Evolutionary conservation across 2,888 invertebrate genomes (phyloP), one percentile per base, ranked within the genome.

Genomic region (Camptogramma bilineatum): DNA sequence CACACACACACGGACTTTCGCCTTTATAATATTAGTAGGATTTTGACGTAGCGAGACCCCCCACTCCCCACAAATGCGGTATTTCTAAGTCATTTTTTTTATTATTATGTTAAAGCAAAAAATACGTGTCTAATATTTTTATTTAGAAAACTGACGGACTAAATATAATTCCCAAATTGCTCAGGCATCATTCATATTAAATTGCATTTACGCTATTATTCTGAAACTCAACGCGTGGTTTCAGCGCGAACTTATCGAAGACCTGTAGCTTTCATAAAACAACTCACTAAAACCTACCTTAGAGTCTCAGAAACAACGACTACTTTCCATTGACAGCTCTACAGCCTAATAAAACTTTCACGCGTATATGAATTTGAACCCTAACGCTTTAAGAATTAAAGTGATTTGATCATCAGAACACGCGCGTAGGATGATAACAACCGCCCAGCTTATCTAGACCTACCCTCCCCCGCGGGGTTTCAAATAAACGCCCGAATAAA

Each of bases 201-300:
- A 77, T 76, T 47, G 65, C 74, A 77, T 48, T 73, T 81, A 69
- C 81, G 21, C 9, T 73, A 28, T 74, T 86, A 28, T 82, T 13
- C 70, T 24, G n/a, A 52, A 57, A 69, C n/a, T 52, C 64, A 71
- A 70, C 73, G 67, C 81, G 84, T 85, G 82, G 83, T 90, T 89
- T 87, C 87, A 85, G 85, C 83, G 79, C 73, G 80, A 86, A 87
- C 82, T 85, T 86, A 89, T 86, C 83, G 86, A 84, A 86, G 82
- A 91, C 91, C 91, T 91, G 91, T 91, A 86, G 91, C 88, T 89
- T 87, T 88, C 73, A 78, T 65, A 52, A 60, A 31, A 1, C 2
- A 52, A 39, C 73, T 69, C 34, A 4, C 42, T 0, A 74, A 71
- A 71, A 56, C 34, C 57, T 16, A 72, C 75, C 64, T 51, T 76